Percentiles rank a stretch among this genome's conserved stretches.
Evolutionary conservation across 2,888 invertebrate genomes (phyloP).

Genomic region (Dysmachus trigonus): DNA sequence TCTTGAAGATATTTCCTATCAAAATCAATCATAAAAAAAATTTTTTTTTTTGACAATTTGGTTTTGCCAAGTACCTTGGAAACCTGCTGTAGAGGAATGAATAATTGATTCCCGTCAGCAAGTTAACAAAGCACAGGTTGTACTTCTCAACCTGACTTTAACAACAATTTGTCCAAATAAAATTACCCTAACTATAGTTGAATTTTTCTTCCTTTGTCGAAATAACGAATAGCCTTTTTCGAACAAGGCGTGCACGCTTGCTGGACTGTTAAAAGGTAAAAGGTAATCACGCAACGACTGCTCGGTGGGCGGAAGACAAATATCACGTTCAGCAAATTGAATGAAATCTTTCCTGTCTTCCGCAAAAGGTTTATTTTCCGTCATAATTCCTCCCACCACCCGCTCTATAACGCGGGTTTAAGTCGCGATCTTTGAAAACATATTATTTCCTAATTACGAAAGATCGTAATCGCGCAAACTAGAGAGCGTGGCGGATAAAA

Average conservation of each 20-base stretch:
- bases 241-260: not conserved
- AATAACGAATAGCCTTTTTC: not conserved
- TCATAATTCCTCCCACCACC: not conserved
- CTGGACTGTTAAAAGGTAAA: not conserved
- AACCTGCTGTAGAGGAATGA: too few species aligned
- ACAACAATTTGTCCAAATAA: not conserved
- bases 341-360: not conserved
- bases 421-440: not conserved
- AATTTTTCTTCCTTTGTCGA: not conserved
- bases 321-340: not conserved
- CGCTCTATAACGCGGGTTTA: not conserved
- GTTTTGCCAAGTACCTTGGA: too few species aligned
- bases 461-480: not conserved
- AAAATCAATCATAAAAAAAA: too few species aligned
- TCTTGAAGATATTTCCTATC: too few species aligned
- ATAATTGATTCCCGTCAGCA: not conserved
- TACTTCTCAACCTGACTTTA: not conserved
- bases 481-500: not conserved
- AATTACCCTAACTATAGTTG: not conserved
- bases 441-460: not conserved
- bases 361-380: not conserved
- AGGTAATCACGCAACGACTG: not conserved
- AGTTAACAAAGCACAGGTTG: not conserved
- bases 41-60: too few species aligned
- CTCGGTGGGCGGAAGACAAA: not conserved